Evolutionary conservation across 2,113 vertebrate genomes (phyloP).

Genomic region (Etia nguti): DNA sequence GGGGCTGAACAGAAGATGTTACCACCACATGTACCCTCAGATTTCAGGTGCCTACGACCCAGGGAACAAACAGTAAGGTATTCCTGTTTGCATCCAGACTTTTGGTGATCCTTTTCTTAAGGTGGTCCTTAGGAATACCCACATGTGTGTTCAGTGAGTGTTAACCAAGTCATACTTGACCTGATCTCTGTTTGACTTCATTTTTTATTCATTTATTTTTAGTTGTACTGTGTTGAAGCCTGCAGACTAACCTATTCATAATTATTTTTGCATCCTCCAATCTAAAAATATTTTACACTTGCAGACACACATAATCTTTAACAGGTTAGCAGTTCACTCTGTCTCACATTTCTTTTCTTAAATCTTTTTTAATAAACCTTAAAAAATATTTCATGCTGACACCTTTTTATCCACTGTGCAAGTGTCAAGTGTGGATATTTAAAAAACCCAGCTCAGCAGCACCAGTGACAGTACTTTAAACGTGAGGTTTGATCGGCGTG

Average conservation of each 20-base stretch:
- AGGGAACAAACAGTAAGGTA: fast-evolving
- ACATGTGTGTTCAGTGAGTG: neutral
- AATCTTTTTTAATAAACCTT: neutral
- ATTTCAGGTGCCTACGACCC: neutral
- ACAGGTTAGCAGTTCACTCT: neutral
- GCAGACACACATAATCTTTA: neutral
- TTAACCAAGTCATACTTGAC: neutral
- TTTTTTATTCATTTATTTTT: neutral
- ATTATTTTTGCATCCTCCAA: neutral
- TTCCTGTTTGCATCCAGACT: neutral
- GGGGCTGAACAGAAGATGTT: neutral
- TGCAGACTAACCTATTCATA: neutral
- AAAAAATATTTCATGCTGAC: fast-evolving
- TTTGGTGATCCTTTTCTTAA: neutral
- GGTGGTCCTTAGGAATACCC: neutral
- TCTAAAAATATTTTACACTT: neutral
- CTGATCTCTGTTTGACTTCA: neutral
- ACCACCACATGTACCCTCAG: neutral
- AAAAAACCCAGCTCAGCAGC: fast-evolving
- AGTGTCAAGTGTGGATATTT: neutral
- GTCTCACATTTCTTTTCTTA: neutral
- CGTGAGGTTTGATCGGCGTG: neutral
- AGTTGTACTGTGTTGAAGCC: neutral
- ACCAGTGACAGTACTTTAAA: neutral
- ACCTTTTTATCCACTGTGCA: neutral